Evolutionary conservation across 2,888 invertebrate species (phyloP).

Genomic region (Punctoribates punctum): DNA sequence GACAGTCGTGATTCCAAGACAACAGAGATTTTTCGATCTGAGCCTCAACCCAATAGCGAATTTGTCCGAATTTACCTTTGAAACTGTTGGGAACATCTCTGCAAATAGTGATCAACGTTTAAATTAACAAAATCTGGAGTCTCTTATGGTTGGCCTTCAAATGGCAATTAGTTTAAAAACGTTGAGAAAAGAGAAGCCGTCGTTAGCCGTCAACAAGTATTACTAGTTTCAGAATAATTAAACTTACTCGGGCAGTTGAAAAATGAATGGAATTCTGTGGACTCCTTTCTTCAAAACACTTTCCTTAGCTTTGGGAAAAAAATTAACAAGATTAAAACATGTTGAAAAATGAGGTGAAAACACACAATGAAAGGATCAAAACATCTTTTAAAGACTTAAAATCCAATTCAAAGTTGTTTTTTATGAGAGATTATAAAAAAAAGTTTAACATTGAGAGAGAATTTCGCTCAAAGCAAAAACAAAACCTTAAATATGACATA

Average conservation of each 20-base stretch:
- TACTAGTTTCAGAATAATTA: neutral
- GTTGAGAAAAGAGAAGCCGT: neutral
- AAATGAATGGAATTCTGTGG: conserved; percentile 11
- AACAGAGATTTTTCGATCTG: conserved; percentile 24
- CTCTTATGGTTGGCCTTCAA: no score
- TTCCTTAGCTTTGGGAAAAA: neutral
- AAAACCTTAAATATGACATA: no score
- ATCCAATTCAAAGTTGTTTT: no score
- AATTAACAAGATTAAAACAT: neutral
- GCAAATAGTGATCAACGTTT: neutral
- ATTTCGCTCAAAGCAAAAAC: no score
- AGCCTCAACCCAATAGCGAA: conserved; percentile 22
- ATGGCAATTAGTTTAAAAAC: neutral
- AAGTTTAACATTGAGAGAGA: no score
- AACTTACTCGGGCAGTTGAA: conserved; percentile 29
- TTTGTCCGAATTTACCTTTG: conserved; percentile 1
- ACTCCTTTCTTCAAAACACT: neutral
- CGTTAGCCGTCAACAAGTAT: neutral
- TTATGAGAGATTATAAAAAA: no score
- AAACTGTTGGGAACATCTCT: conserved; percentile 21
- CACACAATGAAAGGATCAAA: no score
- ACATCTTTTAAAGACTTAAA: no score
- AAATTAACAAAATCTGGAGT: neutral
- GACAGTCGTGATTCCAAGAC: conserved; percentile 19
- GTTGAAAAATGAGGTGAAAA: neutral